A percentile compares a stretch with the other conserved stretches of the same genome.
Evolutionary conservation across 1,140 invertebrate species (phyloP).

Genomic region (Octopus sinensis): DNA sequence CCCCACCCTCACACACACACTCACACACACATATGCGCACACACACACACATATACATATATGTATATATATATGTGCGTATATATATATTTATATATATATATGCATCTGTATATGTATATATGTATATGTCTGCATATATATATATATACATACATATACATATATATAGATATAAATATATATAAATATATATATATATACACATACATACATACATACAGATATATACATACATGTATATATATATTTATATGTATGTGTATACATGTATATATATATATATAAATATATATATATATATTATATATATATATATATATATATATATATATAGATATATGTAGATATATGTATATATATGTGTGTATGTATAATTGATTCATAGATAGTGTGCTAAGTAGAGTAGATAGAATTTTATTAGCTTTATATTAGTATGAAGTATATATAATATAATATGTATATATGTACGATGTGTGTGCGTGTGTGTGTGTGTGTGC

Average conservation of each 20-base stretch:
- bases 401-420: no score
- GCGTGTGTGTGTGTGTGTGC: no score
- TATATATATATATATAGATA: neutral
- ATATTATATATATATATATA: neutral
- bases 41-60: slow-evolving; percentile 7
- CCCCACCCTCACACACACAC: no score
- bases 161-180: neutral
- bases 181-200: slow-evolving; percentile 8
- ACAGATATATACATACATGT: neutral
- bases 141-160: slow-evolving; percentile 7
- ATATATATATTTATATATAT: slow-evolving; percentile 19
- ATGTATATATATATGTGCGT: slow-evolving; percentile 9
- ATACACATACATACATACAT: neutral
- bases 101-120: slow-evolving; percentile 16
- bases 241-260: neutral
- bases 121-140: slow-evolving; percentile 9
- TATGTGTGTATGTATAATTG: neutral
- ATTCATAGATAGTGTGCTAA: no score
- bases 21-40: neutral
- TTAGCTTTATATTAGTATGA: no score
- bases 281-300: no score
- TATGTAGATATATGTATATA: neutral
- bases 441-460: no score
- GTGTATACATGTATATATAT: neutral
- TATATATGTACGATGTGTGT: no score